These are phyloP conservation scores for Potamarius usumacintae DNA, from an alignment of 2,113 vertebrate species.

Conservation along the genomic window DNA sequence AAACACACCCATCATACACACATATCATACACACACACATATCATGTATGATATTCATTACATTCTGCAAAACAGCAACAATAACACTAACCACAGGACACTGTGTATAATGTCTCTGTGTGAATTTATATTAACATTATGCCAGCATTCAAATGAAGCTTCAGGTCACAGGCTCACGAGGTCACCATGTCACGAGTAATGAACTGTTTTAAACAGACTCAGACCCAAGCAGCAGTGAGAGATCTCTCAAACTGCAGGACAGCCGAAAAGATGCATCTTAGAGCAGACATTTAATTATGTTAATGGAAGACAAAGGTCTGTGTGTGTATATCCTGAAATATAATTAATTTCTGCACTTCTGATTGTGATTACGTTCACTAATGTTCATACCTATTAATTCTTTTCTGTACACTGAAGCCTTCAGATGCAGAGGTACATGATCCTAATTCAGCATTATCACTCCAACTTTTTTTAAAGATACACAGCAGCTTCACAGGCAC, in stretches of 20 bases:
- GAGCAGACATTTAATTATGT: neutral
- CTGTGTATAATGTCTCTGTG: neutral
- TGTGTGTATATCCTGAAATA: neutral
- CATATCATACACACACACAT: neutral
- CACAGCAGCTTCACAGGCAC: neutral
- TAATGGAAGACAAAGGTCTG: neutral
- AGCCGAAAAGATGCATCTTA: neutral
- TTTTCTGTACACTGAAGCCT: neutral
- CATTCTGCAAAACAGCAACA: neutral
- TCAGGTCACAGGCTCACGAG: slow-evolving; percentile 1
- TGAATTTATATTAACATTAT: slow-evolving; percentile 14
- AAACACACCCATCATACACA: neutral
- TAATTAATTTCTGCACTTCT: neutral
- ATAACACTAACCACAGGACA: neutral
- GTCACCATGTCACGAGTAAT: neutral
- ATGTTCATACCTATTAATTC: neutral
- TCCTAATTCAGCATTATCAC: too few species aligned
- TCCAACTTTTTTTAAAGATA: neutral
- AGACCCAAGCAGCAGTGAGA: neutral
- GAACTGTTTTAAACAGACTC: neutral
- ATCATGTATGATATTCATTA: neutral
- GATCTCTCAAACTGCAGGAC: neutral
- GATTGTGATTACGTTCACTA: neutral
- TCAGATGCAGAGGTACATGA: neutral
- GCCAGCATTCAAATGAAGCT: slow-evolving; percentile 11